phyloP scores from a whole-genome alignment of 1,140 invertebrate species.

The Acromyrmex heyeri region DNA sequence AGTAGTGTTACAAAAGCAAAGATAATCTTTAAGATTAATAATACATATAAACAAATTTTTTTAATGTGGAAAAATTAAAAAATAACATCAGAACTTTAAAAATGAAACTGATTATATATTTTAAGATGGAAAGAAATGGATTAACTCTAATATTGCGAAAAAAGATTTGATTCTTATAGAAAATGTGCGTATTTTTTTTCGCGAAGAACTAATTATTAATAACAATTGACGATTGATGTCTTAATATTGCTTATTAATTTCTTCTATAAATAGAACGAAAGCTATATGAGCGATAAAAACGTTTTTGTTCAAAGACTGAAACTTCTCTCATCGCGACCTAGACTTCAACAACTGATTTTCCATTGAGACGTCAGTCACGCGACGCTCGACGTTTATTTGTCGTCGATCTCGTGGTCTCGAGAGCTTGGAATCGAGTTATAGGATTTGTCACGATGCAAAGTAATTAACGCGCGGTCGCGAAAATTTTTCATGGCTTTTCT shows the following conservation, averaged over 20 bases:
- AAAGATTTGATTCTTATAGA: background rate
- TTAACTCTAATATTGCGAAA: background rate
- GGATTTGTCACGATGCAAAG: slow-evolving; percentile 20
- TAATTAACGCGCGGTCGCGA: slow-evolving; percentile 4
- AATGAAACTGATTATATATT: background rate
- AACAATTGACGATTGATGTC: background rate
- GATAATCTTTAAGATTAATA: background rate
- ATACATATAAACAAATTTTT: background rate
- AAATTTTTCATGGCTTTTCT: background rate
- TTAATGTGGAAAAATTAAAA: background rate
- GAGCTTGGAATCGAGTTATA: slow-evolving; percentile 6
- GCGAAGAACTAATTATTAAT: background rate
- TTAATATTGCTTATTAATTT: slow-evolving; percentile 19
- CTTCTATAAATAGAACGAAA: background rate
- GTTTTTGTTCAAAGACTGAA: slow-evolving; percentile 9
- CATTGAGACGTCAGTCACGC: slow-evolving; percentile 27
- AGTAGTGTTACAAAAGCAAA: background rate
- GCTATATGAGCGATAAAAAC: background rate
- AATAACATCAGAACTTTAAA: background rate
- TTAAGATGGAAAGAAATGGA: background rate
- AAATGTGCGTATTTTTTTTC: background rate
- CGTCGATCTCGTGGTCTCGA: background rate
- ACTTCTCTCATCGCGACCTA: slow-evolving; percentile 28
- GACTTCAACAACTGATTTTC: slow-evolving; percentile 23
- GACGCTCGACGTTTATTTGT: slow-evolving; percentile 17